These are phyloP conservation scores for Drosophila nebulosa DNA, from an alignment of 1,140 invertebrate genomes.

Conservation along the genomic window DNA sequence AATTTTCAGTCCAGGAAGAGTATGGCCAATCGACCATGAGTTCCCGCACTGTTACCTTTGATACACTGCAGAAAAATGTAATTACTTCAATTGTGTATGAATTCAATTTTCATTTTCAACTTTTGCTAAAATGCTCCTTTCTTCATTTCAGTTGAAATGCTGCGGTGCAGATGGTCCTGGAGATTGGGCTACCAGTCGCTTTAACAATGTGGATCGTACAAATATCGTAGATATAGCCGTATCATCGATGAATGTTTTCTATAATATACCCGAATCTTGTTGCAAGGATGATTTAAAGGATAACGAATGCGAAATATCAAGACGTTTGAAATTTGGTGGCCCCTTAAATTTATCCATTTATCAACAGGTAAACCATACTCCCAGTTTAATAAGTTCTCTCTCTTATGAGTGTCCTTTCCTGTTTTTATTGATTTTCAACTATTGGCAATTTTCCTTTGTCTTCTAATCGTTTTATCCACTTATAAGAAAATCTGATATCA, in stretches of 20 bases:
- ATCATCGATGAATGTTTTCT: constrained; percentile 79
- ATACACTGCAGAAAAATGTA: constrained; percentile 86
- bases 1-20: constrained; percentile 86
- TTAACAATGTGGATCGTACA: constrained; percentile 81
- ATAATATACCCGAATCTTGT: constrained; percentile 84
- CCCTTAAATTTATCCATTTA: constrained; percentile 82
- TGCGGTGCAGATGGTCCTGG: constrained; percentile 87
- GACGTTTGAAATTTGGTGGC: constrained; percentile 82
- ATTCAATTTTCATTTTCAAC: not conserved
- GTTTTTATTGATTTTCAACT: not conserved
- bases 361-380: constrained; percentile 83
- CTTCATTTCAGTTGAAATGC: constrained; percentile 84
- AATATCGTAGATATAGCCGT: constrained; percentile 78
- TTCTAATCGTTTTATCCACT: not conserved
- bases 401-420: too few relatives aligned
- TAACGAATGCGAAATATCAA: constrained; percentile 81
- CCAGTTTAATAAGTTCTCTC: too few relatives aligned
- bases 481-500: constrained; percentile 2
- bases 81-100: constrained; percentile 32
- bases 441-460: not conserved
- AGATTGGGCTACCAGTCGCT: constrained; percentile 87
- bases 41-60: constrained; percentile 85
- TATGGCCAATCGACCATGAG: constrained; percentile 85
- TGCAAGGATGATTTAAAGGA: constrained; percentile 82
- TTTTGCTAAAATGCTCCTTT: constrained; percentile 22